phyloP scores from a whole-genome alignment of 1,140 invertebrate species.

The Caerostris extrusa region DNA sequence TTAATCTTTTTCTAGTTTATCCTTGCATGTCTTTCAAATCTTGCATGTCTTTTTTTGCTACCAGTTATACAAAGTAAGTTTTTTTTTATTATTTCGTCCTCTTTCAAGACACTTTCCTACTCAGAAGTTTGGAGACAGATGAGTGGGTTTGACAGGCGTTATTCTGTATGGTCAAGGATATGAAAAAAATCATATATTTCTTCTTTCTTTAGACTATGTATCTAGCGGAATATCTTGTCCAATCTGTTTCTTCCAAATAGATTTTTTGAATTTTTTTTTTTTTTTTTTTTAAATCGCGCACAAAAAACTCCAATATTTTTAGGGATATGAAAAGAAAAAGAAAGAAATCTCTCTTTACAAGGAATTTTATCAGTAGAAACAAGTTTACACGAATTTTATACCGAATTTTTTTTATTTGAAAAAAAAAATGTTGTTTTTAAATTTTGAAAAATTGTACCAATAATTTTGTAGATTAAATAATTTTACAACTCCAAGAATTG shows the following conservation, averaged over 20 bases:
- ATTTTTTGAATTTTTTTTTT: neutral
- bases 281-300: neutral
- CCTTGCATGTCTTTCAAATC: neutral
- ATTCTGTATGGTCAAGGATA: conserved; percentile 25
- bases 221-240: neutral
- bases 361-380: too few relatives aligned
- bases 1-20: neutral
- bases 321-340: too few relatives aligned
- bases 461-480: too few relatives aligned
- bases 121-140: conserved; percentile 23
- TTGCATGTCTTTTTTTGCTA: neutral
- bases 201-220: neutral
- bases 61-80: neutral
- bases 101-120: conserved; percentile 18
- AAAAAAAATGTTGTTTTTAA: too few relatives aligned
- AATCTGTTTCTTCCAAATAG: neutral
- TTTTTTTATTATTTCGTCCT: neutral
- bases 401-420: too few relatives aligned
- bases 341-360: too few relatives aligned
- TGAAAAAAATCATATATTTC: neutral
- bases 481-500: too few relatives aligned
- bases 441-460: too few relatives aligned
- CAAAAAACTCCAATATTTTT: too few relatives aligned
- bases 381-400: too few relatives aligned
- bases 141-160: neutral